These are phyloP conservation scores for Drosophila mercatorum DNA, from an alignment of 2,888 invertebrate genomes.

Conservation along the genomic window DNA sequence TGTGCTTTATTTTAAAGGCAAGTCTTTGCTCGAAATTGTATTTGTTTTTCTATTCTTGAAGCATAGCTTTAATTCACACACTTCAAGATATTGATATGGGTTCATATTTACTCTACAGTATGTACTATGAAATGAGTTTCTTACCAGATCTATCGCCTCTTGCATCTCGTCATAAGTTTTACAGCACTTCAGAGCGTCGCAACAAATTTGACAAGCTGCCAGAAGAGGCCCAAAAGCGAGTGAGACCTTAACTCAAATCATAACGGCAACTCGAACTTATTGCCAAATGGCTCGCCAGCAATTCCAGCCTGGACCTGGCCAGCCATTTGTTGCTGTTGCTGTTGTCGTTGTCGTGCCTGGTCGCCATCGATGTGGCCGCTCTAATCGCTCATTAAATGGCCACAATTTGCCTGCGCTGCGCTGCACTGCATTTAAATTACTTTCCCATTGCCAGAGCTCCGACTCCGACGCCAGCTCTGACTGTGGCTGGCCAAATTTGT, in stretches of 20 bases:
- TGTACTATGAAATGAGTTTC: too few species aligned
- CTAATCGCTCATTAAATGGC: conserved; percentile 78
- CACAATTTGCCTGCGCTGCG: conserved; percentile 70
- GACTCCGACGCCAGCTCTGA: conserved; percentile 26
- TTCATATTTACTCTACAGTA: too few species aligned
- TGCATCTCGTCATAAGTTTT: conserved; percentile 5
- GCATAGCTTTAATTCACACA: too few species aligned
- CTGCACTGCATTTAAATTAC: conserved; percentile 75
- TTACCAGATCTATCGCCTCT: background rate
- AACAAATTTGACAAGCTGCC: conserved; percentile 50
- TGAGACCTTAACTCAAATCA: conserved; percentile 54
- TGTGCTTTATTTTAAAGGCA: too few species aligned
- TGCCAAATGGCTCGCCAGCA: conserved; percentile 49
- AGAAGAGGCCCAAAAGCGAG: conserved; percentile 31
- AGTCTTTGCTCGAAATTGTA: too few species aligned
- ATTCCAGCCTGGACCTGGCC: background rate
- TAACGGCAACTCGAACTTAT: conserved; percentile 63
- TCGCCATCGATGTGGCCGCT: conserved; percentile 61
- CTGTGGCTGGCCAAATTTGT: conserved; percentile 64
- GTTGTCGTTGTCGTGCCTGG: conserved; percentile 63
- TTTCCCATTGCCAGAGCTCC: conserved; percentile 64
- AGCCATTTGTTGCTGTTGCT: conserved; percentile 9
- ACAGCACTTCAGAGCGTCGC: conserved; percentile 26
- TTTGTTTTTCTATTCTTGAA: too few species aligned
- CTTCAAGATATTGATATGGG: too few species aligned